These are phyloP conservation scores for Trachelus iudaicus DNA, from an alignment of 2,888 invertebrate genomes.

Conservation along the genomic window DNA sequence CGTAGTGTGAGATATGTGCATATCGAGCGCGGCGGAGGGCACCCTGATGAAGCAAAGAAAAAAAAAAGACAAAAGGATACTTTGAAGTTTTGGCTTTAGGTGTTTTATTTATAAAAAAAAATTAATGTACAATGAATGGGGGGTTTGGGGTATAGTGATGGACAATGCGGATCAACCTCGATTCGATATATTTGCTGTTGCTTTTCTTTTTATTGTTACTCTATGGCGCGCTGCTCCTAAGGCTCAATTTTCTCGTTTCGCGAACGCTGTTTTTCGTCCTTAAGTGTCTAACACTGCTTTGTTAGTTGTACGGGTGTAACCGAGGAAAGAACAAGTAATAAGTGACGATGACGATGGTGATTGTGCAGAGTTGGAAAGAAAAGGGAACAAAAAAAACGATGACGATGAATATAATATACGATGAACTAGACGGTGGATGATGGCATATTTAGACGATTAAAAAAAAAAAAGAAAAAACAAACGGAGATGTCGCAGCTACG, in stretches of 20 bases:
- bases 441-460: constrained; percentile 17
- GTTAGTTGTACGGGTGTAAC: neutral
- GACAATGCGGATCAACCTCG: constrained; percentile 25
- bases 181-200: constrained; percentile 20
- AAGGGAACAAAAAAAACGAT: neutral
- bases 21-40: neutral
- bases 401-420: constrained; percentile 8
- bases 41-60: neutral
- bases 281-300: constrained; percentile 6
- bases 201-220: constrained; percentile 11
- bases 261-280: constrained; percentile 13
- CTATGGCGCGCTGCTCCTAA: neutral
- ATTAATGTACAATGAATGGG: constrained; percentile 53
- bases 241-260: neutral
- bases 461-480: constrained; percentile 1
- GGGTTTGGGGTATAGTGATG: constrained; percentile 26
- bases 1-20: neutral
- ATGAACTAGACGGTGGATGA: neutral
- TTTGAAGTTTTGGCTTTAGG: constrained; percentile 18
- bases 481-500: neutral
- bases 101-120: constrained; percentile 56
- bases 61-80: neutral
- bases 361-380: constrained; percentile 4
- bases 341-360: constrained; percentile 10
- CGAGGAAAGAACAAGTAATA: neutral